Evolutionary conservation across 2,113 vertebrate genomes (phyloP).

Genomic region (Dermatemys mawii): DNA sequence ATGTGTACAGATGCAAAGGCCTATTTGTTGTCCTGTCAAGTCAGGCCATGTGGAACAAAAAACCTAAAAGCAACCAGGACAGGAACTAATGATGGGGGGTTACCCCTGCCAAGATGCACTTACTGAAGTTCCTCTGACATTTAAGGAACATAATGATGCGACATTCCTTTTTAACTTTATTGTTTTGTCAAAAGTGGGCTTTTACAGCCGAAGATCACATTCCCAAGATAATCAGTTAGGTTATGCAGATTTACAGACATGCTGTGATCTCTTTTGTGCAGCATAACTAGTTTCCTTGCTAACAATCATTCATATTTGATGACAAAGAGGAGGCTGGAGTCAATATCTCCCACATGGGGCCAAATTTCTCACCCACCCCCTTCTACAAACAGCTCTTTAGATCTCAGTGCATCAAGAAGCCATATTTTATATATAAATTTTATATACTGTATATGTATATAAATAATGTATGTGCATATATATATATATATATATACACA

Average conservation of each 20-base stretch:
- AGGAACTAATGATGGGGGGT: conserved; percentile 66
- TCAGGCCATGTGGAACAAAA: conserved; percentile 65
- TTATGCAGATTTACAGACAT: conserved; percentile 62
- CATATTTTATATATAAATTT: no score
- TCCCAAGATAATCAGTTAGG: conserved; percentile 49
- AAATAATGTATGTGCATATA: no score
- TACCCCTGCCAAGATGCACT: conserved; percentile 61
- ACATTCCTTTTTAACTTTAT: conserved; percentile 72
- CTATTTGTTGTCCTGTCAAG: conserved; percentile 73
- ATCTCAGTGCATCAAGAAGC: conserved; percentile 36
- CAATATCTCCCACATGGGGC: conserved; percentile 6
- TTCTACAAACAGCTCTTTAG: conserved; percentile 35
- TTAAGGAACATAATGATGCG: conserved; percentile 69
- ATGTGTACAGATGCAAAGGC: conserved; percentile 62
- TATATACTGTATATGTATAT: no score
- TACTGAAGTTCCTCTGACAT: conserved; percentile 70
- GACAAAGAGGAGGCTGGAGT: conserved; percentile 50
- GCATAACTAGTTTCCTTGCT: conserved; percentile 37
- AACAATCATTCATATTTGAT: conserved; percentile 9
- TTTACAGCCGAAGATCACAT: conserved; percentile 73
- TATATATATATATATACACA: neutral
- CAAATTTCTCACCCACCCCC: neutral
- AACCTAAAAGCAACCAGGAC: conserved; percentile 64
- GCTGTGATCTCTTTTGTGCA: conserved; percentile 53
- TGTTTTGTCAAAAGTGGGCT: conserved; percentile 56